Conservation (phyloP, 2,888 invertebrate species). For the Pyrrhia umbra region DNA sequence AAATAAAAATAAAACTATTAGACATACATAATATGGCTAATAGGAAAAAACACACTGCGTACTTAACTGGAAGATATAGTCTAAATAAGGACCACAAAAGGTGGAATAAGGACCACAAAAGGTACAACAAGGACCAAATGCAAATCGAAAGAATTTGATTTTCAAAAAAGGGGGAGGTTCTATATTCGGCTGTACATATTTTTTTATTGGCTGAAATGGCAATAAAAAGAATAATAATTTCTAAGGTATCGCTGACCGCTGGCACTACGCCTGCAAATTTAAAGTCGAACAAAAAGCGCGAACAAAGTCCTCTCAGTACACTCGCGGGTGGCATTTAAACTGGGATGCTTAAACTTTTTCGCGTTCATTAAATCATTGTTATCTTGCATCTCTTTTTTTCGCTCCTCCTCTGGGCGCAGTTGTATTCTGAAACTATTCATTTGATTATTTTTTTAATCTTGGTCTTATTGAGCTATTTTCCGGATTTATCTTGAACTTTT, state of each 20-base stretch:
- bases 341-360: slow-evolving; percentile 73
- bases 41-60: too few species aligned
- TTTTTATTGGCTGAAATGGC: too few species aligned
- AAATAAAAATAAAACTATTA: too few species aligned
- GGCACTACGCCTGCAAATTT: slow-evolving; percentile 32
- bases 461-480: slow-evolving; percentile 20
- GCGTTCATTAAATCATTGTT: slow-evolving; percentile 82
- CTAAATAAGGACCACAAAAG: too few species aligned
- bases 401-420: slow-evolving; percentile 61
- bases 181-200: too few species aligned
- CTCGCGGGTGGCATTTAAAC: slow-evolving; percentile 73
- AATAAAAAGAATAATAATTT: background rate
- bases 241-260: slow-evolving; percentile 31
- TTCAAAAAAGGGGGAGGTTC: too few species aligned
- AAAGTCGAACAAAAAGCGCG: slow-evolving; percentile 56
- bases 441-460: slow-evolving; percentile 52
- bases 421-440: slow-evolving; percentile 65
- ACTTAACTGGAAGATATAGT: too few species aligned
- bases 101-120: too few species aligned
- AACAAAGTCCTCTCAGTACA: slow-evolving; percentile 65
- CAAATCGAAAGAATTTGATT: too few species aligned
- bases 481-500: background rate
- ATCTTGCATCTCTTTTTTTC: slow-evolving; percentile 74
- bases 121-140: too few species aligned
- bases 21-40: too few species aligned